Evolutionary conservation across 2,888 invertebrate genomes (phyloP), one percentile per base, ranked within the genome.

Genomic region (Bruchidius siliquastri): DNA sequence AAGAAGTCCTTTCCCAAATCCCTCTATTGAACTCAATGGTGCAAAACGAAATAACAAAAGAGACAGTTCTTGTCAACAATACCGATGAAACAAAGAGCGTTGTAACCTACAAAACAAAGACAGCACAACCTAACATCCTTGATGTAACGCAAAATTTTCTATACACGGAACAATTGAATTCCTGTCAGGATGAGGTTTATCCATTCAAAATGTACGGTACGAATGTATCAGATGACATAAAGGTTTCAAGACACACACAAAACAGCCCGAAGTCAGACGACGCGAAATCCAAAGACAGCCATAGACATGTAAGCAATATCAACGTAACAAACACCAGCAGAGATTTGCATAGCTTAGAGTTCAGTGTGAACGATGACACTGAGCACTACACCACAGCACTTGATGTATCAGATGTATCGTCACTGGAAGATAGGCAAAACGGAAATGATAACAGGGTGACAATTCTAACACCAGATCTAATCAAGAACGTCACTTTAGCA

Each of bases 211-310:
- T 80, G 20, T 89, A 89, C 74, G 90, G 90, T 76, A 90, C 90
- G 0, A 91, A 91, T 77, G 88, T 91, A 75, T 90, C 91, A 8
- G 91, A 91, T 82, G 91, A 91, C 80, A 86, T 91, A 74, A 91
- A 91, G 86, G 90, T 91, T 20, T 90, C 91, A 0, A 86, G 90
- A 69, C 90, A 89, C 81, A 88, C 90, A 8, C 88, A 90, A 75
- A 91, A 90, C 68, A 90, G 90, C 78, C 74, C 76, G 18, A 79
- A 75, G 73, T 77, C 77, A 4, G 82, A 81, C 71, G 81, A 80
- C 69, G 79, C 81, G 10, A 85, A 84, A 72, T 77, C 76, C 0
- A 77, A 79, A 22, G 77, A 80, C 66, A 73, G 76, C 3, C 21
- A 68, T 21, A 78, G 76, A 67, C 78, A 81, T 73, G 77, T 83